Conservation (phyloP, 92 coral and sea anemone species). For the Epizoanthus stellaris region DNA sequence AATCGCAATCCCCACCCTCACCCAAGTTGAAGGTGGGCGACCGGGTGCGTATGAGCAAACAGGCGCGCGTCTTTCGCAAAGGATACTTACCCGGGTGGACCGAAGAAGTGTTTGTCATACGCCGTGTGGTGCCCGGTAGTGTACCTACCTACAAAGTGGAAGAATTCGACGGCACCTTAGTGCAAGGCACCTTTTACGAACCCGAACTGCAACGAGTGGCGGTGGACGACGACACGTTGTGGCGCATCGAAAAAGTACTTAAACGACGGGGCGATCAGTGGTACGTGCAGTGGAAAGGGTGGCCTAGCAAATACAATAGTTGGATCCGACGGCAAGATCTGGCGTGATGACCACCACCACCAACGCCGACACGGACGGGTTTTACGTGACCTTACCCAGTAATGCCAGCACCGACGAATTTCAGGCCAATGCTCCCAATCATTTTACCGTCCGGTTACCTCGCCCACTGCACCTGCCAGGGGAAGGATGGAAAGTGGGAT, state of each 20-base stretch:
- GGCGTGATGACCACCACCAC: conserved; percentile 27
- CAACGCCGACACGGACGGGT: conserved; percentile 1
- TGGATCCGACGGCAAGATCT: conserved; percentile 49
- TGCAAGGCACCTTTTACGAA: conserved; percentile 60
- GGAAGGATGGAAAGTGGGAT: conserved; percentile 31
- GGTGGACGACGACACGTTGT: conserved; percentile 30
- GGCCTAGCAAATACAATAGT: conserved; percentile 39
- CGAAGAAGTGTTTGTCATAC: conserved; percentile 58
- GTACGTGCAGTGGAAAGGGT: conserved; percentile 59
- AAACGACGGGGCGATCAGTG: conserved; percentile 48
- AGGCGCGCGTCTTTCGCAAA: conserved; percentile 41
- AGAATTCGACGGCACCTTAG: conserved; percentile 54
- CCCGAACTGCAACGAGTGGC: conserved; percentile 48
- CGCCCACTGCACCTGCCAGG: conserved; percentile 22
- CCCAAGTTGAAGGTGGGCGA: conserved; percentile 42
- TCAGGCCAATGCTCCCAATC: conserved; percentile 22
- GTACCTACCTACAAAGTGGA: conserved; percentile 51
- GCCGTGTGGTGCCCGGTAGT: conserved; percentile 25
- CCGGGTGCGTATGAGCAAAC: conserved; percentile 51
- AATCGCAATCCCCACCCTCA: no score
- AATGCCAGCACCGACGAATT: conserved; percentile 49
- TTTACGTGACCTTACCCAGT: conserved; percentile 45
- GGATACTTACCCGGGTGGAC: conserved; percentile 66
- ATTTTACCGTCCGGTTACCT: conserved; percentile 41
- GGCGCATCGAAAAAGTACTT: conserved; percentile 49